Percentiles rank a stretch among this genome's conserved stretches.
Conservation (phyloP, 2,888 invertebrate species). For the Aethes cnicana region DNA sequence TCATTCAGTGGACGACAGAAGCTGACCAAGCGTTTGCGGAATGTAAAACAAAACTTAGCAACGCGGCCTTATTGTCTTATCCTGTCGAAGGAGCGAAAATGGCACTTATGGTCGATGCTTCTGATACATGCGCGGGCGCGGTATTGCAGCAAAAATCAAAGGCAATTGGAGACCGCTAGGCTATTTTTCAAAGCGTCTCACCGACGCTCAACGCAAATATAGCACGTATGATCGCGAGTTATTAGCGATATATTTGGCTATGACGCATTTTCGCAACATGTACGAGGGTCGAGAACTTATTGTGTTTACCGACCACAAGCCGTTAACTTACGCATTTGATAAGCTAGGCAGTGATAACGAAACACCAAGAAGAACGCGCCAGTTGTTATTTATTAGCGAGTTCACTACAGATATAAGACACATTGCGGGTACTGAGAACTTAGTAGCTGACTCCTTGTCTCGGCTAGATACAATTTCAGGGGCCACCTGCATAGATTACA, state of each 20-base stretch:
- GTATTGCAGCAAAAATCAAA: constrained; percentile 45
- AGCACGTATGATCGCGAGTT: constrained; percentile 29
- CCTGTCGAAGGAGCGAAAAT: constrained; percentile 32
- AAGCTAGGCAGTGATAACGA: too few species aligned
- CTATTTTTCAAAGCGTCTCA: too few species aligned
- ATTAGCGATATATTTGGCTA: constrained; percentile 25
- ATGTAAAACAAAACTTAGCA: constrained; percentile 25
- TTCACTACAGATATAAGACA: too few species aligned
- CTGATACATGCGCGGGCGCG: constrained; percentile 45
- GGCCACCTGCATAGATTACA: too few species aligned
- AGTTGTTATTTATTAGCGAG: too few species aligned
- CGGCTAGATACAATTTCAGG: too few species aligned
- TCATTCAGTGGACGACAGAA: constrained; percentile 32
- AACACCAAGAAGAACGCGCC: too few species aligned
- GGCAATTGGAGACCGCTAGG: constrained; percentile 21
- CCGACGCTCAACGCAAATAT: constrained; percentile 11
- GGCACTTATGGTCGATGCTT: constrained; percentile 39
- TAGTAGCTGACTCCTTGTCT: too few species aligned
- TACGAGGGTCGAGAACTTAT: too few species aligned
- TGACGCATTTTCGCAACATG: constrained; percentile 10
- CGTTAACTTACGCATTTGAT: too few species aligned
- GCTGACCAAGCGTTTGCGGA: constrained; percentile 32
- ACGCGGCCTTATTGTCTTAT: constrained; percentile 31
- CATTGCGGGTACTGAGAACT: too few species aligned
- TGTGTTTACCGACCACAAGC: too few species aligned